A percentile compares a stretch with the other conserved stretches of the same genome.
These are phyloP conservation scores for Odontomyia ornata DNA, from an alignment of 2,888 invertebrate genomes.

Conservation along the genomic window DNA sequence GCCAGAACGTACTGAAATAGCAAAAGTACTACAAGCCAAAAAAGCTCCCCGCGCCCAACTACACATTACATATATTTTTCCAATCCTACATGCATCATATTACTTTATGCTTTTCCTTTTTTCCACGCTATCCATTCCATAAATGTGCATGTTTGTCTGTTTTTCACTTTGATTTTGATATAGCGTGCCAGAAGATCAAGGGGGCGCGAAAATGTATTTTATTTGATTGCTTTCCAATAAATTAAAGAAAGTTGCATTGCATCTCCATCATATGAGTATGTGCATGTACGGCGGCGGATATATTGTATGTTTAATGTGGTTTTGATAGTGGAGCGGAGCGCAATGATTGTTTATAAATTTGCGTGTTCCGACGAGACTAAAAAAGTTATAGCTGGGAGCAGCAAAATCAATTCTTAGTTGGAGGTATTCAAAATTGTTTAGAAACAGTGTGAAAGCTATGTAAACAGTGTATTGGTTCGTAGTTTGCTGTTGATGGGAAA, in stretches of 20 bases:
- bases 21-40: neutral
- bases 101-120: too few relatives aligned
- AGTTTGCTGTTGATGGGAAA: neutral
- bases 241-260: constrained; percentile 15
- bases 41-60: neutral
- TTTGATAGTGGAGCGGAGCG: neutral
- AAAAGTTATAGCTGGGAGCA: too few relatives aligned
- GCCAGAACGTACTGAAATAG: neutral
- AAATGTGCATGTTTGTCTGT: too few relatives aligned
- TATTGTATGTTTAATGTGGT: too few relatives aligned
- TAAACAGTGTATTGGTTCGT: neutral
- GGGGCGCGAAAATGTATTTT: constrained; percentile 7
- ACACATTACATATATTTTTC: neutral
- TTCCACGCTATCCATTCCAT: too few relatives aligned
- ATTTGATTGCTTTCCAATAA: constrained; percentile 6
- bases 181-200: neutral
- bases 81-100: too few relatives aligned
- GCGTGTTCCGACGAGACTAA: too few relatives aligned
- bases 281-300: too few relatives aligned
- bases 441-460: neutral
- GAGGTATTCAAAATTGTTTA: constrained; percentile 23
- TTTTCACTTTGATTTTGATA: neutral
- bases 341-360: constrained; percentile 6
- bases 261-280: neutral
- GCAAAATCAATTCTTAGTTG: constrained; percentile 5